Percentiles rank a stretch among this genome's conserved stretches.
Evolutionary conservation across 2,797 vertebrate genomes (phyloP).

Genomic region (Cirrhinus molitorella): DNA sequence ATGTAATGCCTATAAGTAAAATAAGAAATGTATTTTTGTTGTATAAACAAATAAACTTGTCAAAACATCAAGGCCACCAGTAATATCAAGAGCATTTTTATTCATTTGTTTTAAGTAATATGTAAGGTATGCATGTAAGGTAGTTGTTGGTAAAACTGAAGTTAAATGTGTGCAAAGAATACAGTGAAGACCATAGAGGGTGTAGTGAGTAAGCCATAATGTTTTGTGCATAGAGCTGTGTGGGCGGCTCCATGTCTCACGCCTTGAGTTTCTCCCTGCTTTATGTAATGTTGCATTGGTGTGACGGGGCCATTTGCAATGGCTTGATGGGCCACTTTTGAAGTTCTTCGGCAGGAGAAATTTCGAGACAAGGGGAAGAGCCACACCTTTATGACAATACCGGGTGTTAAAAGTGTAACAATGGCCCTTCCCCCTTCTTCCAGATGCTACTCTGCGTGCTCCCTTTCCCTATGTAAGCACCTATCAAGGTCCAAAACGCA

Average conservation of each 20-base stretch:
- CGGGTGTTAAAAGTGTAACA: constrained; percentile 41
- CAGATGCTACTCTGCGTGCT: background rate
- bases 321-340: constrained; percentile 41
- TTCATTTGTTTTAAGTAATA: background rate
- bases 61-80: background rate
- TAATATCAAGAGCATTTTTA: background rate
- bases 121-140: background rate
- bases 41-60: background rate
- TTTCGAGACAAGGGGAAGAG: constrained; percentile 22
- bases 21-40: constrained; percentile 2
- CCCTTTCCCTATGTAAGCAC: constrained; percentile 6
- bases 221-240: constrained; percentile 44
- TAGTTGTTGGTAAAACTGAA: background rate
- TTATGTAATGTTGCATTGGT: constrained; percentile 47
- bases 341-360: constrained; percentile 28
- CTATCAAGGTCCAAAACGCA: constrained; percentile 20
- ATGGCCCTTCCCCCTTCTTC: constrained; percentile 35
- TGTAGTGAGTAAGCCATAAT: constrained; percentile 36
- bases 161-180: constrained; percentile 2
- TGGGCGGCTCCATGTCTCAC: constrained; percentile 26
- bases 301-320: constrained; percentile 36
- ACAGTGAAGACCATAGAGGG: constrained; percentile 18
- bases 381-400: constrained; percentile 41
- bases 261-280: constrained; percentile 34
- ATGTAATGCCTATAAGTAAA: constrained; percentile 21